Base-by-base conservation (phyloP, 2,113 vertebrate species). In the Ceratotherium simum region DNA sequence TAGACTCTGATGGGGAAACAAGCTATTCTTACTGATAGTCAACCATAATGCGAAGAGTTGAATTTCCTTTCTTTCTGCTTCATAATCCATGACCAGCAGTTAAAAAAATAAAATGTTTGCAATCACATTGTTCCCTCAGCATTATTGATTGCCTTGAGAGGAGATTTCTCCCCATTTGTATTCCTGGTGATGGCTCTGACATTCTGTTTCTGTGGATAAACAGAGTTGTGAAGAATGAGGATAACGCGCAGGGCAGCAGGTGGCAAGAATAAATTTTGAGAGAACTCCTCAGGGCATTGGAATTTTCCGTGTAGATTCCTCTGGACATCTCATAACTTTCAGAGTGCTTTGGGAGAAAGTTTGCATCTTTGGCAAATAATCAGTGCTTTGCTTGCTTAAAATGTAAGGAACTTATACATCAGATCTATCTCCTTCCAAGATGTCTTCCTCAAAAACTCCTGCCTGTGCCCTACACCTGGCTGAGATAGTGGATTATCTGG, bases 11-110 rank as follows among this genome's bases (percentile, higher is more conserved):
- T 42, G 60, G 67, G 81, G 90, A 89, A 51, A 51, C 0, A 21
- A 67, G 18, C 27, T 65, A 0, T 31, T 33, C 9, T 69, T 39
- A 25, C 13, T 76, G 89, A 23, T 21, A 56, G 39, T 46, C n/a
- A 25, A 6, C n/a, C 36, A 0, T 8, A 5, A 0, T 1, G 60
- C 12, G 9, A 8, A 51, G 65, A 80, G 75, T 31, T 5, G 13
- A 69, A 14, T 56, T 89, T 83, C 25, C 29, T 83, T 69, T 67
- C 29, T 89, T 56, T 75, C 54, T 58, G 48, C 60, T 89, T 91
- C 83, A 11, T 60, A n/a, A 39, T 88, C 69, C 64, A 65, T 13
- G 39, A 48, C 3, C 5, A 42, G 36, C 27, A 25, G 39, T 58
- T 96, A 51, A 11, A 80, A 56, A 65, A 39, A 8, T 21, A 33